Conservation (phyloP, 2,113 vertebrate species). For the Dicerorhinus sumatrensis region DNA sequence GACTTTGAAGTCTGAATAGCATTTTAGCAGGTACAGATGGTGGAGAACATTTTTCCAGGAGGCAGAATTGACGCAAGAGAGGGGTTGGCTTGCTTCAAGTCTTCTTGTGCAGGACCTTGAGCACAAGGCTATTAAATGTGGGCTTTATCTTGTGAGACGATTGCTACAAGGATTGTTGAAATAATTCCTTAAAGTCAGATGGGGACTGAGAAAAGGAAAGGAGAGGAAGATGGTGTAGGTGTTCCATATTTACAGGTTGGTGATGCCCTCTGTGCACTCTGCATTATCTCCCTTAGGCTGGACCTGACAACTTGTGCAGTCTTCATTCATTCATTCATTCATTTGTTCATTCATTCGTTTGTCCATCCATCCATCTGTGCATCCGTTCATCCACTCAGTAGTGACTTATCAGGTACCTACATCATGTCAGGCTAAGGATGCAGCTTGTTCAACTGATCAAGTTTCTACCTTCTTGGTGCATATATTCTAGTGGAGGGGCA, state of each 20-base stretch:
- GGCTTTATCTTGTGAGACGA: background rate
- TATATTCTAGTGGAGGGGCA: background rate
- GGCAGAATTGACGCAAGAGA: background rate
- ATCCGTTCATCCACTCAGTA: background rate
- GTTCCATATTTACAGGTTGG: background rate
- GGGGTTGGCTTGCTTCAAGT: background rate
- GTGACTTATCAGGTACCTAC: background rate
- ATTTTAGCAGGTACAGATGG: background rate
- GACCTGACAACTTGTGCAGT: background rate
- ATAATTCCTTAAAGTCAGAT: background rate
- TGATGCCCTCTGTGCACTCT: background rate
- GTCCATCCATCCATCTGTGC: background rate
- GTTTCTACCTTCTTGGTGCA: background rate
- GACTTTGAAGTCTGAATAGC: background rate
- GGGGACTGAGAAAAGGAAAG: background rate
- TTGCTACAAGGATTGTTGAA: background rate
- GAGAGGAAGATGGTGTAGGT: background rate
- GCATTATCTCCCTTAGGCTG: background rate
- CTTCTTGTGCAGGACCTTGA: background rate
- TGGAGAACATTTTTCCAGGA: background rate
- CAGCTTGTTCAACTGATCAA: background rate
- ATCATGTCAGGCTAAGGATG: background rate
- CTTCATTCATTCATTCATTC: background rate
- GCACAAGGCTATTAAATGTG: background rate
- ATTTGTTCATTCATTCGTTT: rapidly evolving